Base-by-base conservation (phyloP, 2,888 invertebrate species). In the Epistrophe eligans region DNA sequence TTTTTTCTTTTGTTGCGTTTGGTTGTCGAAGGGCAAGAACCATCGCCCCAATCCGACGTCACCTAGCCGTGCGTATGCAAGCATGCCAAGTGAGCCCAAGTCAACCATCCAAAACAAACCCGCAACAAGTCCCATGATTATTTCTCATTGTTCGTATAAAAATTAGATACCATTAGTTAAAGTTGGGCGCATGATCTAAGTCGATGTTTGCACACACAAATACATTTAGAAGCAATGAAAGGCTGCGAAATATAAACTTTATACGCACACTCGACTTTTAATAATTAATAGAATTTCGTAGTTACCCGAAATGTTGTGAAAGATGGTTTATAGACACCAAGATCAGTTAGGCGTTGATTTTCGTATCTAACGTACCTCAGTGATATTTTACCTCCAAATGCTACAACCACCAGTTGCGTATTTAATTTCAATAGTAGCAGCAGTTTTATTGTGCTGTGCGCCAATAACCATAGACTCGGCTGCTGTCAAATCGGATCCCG, bases 331-430 rank as follows among this genome's bases (percentile, higher is more conserved):
- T 13, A 52, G 3, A 52, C 2, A 13, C 15, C 7, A 52, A 28
- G 13, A 45, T 48, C 62, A 60, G 79, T 67, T 38, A 13, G 40
- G n/a, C 45, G 28, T n/a, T n/a, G 58, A 66, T 57, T 48, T 43
- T 79, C 66, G 38, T 28, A 15, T 15, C 15, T 7, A 52, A 19
- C 58, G 52, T 48, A 40, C 40, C 24, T 72, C 57, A 45, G 45
- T 62, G n/a, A 35, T 48, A n/a, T 28, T 67, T 57, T 38, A 17
- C 15, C 28, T 45, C 8, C 52, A 48, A 79, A 87, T 82, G 74
- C 19, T n/a, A 11, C 43, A 45, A 19, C 35, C 74, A 71, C 77
- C 71, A 60, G 82, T 70, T 48, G 70, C 24, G 8, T 32, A 58
- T 11, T 13, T 64, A 11, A 35, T 70, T 24, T 1, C 35, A 11